Conservation (phyloP, 1,140 invertebrate genomes). For the Steinernema khuongi region DNA sequence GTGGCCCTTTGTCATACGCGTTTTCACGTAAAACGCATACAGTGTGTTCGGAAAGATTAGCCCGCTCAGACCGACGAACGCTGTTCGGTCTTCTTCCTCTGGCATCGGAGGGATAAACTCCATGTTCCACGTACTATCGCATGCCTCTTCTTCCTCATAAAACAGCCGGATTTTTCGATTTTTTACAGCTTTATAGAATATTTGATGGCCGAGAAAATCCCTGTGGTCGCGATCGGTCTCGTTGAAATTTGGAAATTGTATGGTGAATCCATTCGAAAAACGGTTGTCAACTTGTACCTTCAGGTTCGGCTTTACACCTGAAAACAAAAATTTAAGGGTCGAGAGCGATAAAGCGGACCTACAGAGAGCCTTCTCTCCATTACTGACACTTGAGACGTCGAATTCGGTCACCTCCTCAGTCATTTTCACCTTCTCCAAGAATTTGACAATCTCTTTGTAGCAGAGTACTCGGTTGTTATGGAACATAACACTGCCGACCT, state of each 20-base stretch:
- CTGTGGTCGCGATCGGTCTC: conserved; percentile 60
- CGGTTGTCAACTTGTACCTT: conserved; percentile 61
- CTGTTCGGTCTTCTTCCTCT: background rate
- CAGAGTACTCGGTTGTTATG: conserved; percentile 93
- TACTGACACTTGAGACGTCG: conserved; percentile 75
- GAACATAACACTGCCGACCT: conserved; percentile 72
- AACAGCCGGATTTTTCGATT: conserved; percentile 42
- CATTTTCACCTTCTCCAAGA: conserved; percentile 61
- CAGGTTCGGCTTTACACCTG: conserved; percentile 67
- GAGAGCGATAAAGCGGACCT: conserved; percentile 58
- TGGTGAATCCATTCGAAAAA: conserved; percentile 25
- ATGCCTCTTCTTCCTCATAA: conserved; percentile 55
- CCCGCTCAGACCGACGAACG: background rate
- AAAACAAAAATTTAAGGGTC: conserved; percentile 32
- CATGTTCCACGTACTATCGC: conserved; percentile 55
- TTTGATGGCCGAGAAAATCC: conserved; percentile 55
- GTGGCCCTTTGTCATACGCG: conserved; percentile 48
- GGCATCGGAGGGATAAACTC: conserved; percentile 27
- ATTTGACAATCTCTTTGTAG: conserved; percentile 68
- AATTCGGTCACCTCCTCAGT: conserved; percentile 62
- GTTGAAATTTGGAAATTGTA: conserved; percentile 59
- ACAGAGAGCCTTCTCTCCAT: conserved; percentile 86
- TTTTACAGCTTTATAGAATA: conserved; percentile 55
- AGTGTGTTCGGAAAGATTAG: background rate
- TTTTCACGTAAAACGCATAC: conserved; percentile 58